phyloP scores from a whole-genome alignment of 2,888 invertebrate genomes.

The Mesorhabditis spiculigera region DNA sequence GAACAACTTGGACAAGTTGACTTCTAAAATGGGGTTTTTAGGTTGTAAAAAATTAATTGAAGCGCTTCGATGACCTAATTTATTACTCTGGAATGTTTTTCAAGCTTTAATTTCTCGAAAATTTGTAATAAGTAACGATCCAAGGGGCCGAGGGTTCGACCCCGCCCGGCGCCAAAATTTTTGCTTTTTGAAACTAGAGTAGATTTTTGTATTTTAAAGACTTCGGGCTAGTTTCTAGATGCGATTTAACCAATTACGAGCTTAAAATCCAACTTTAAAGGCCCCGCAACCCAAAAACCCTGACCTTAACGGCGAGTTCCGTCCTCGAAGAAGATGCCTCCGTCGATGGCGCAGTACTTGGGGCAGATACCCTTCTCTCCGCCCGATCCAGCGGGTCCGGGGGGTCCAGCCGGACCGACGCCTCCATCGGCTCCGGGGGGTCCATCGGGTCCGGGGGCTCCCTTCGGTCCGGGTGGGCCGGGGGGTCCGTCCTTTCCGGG shows the following conservation, averaged over 20 bases:
- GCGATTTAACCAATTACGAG: not conserved
- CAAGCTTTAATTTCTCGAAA: too few relatives aligned
- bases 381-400: constrained; percentile 40
- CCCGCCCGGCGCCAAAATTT: too few relatives aligned
- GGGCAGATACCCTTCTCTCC: constrained; percentile 50
- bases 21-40: too few relatives aligned
- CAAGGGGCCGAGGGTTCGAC: too few relatives aligned
- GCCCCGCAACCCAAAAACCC: not conserved
- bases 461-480: constrained; percentile 47
- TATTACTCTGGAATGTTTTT: too few relatives aligned
- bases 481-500: constrained; percentile 51
- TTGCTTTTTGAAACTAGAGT: too few relatives aligned
- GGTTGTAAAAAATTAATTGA: too few relatives aligned
- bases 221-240: too few relatives aligned
- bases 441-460: constrained; percentile 45
- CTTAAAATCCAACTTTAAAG: not conserved
- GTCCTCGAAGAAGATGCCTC: constrained; percentile 6
- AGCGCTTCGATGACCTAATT: too few relatives aligned
- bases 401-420: constrained; percentile 43
- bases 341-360: constrained; percentile 24
- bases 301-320: constrained; percentile 2
- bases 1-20: too few relatives aligned
- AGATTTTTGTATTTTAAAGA: not conserved
- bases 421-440: constrained; percentile 43
- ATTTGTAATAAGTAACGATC: too few relatives aligned